Conservation (phyloP, 2,797 vertebrate species). For the Smutsia gigantea region DNA sequence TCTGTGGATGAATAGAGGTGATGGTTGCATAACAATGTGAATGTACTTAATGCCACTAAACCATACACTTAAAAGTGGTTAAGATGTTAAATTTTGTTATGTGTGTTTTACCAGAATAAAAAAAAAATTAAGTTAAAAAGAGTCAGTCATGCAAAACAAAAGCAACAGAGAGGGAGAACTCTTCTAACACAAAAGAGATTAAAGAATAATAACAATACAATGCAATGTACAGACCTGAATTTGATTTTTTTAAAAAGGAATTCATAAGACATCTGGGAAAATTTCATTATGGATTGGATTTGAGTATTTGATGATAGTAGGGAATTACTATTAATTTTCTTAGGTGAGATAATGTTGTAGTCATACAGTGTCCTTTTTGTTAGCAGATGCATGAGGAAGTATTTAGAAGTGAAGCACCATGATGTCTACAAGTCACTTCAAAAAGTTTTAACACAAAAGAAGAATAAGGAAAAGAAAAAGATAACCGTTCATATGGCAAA, state of each 20-base stretch:
- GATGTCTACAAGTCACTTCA: background rate
- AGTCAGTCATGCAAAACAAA: background rate
- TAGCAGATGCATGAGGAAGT: background rate
- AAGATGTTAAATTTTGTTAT: background rate
- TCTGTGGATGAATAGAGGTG: background rate
- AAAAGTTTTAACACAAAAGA: background rate
- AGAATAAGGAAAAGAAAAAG: background rate
- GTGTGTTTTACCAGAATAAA: background rate
- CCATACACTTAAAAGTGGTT: background rate
- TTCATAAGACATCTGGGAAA: background rate
- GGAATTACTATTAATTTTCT: background rate
- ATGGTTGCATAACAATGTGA: background rate
- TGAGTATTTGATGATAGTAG: background rate
- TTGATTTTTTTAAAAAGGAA: background rate
- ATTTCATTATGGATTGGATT: background rate
- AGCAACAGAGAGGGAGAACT: background rate
- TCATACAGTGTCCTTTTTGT: background rate
- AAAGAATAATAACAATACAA: background rate
- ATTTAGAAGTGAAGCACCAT: background rate
- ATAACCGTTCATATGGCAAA: background rate
- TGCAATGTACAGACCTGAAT: background rate
- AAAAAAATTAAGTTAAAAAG: background rate
- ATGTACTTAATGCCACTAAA: background rate
- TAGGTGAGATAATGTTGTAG: background rate
- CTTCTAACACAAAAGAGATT: background rate